A percentile compares a stretch with the other conserved stretches of the same genome.
Evolutionary conservation across 2,888 invertebrate genomes (phyloP).

Genomic region (Drosophila prostipennis): DNA sequence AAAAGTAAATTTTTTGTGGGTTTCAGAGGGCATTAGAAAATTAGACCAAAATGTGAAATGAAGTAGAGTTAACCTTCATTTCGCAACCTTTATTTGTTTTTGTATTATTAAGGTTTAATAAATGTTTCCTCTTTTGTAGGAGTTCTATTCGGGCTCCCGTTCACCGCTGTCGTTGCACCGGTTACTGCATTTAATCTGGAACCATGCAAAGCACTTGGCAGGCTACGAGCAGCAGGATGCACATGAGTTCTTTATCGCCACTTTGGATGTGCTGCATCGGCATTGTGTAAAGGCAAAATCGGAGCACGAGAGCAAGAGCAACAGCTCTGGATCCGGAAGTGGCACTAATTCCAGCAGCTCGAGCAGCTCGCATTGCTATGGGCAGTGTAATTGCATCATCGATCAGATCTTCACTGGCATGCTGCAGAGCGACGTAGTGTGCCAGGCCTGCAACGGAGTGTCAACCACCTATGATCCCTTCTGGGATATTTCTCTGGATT

Average conservation of each 20-base stretch:
- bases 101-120: neutral
- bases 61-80: too few species aligned
- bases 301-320: slow-evolving; percentile 76
- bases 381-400: slow-evolving; percentile 96
- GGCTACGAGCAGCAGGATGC: slow-evolving; percentile 99
- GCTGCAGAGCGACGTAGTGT: slow-evolving; percentile 97
- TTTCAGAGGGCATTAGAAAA: too few species aligned
- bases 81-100: neutral
- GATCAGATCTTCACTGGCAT: slow-evolving; percentile 99
- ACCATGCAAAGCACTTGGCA: slow-evolving; percentile 96
- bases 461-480: slow-evolving; percentile 99
- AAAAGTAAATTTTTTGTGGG: too few species aligned
- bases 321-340: slow-evolving; percentile 56
- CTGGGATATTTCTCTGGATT: slow-evolving; percentile 98
- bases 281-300: slow-evolving; percentile 87
- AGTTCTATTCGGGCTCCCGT: slow-evolving; percentile 96
- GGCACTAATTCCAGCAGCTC: slow-evolving; percentile 56
- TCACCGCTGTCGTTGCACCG: slow-evolving; percentile 95
- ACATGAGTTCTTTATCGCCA: slow-evolving; percentile 99
- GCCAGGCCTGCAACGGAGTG: slow-evolving; percentile 96
- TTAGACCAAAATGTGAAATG: too few species aligned
- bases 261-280: slow-evolving; percentile 95
- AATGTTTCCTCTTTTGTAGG: slow-evolving; percentile 82
- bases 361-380: slow-evolving; percentile 68
- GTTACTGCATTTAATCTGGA: slow-evolving; percentile 97